These are phyloP conservation scores for Dyspetes luteomarginatus DNA, from an alignment of 2,888 invertebrate genomes.

Conservation along the genomic window DNA sequence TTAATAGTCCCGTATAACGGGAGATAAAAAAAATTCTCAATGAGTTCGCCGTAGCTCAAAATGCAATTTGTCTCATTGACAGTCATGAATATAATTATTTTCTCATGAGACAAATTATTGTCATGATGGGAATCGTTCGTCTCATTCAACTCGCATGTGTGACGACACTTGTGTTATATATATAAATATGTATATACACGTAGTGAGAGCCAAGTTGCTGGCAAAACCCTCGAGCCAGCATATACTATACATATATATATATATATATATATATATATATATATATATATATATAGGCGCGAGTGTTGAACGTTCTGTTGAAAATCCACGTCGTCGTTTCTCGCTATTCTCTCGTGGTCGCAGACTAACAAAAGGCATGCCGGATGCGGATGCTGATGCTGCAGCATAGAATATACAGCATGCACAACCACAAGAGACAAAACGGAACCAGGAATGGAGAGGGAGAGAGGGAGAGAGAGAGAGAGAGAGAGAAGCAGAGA, in stretches of 20 bases:
- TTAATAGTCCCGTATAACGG: conserved; percentile 20
- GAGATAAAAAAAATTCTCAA: background rate
- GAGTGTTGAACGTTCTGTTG: conserved; percentile 50
- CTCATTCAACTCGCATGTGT: conserved; percentile 12
- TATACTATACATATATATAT: background rate
- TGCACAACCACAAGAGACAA: conserved; percentile 31
- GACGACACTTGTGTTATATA: background rate
- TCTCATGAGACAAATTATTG: conserved; percentile 30
- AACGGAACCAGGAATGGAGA: background rate
- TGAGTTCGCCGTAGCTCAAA: background rate
- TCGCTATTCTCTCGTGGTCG: conserved; percentile 48
- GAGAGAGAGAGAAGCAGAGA: conserved; percentile 20
- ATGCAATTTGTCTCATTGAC: conserved; percentile 30
- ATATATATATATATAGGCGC: background rate
- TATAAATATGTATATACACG: conserved; percentile 13
- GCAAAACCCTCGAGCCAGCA: conserved; percentile 18
- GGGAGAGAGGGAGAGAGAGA: background rate
- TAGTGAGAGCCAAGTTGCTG: conserved; percentile 26
- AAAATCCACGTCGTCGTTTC: conserved; percentile 17
- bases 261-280: too few relatives aligned
- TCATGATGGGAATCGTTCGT: conserved; percentile 25
- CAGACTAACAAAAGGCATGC: conserved; percentile 59
- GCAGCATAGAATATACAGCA: conserved; percentile 11
- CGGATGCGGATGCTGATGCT: conserved; percentile 59
- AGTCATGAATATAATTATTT: conserved; percentile 40